Evolutionary conservation across 1,140 invertebrate species (phyloP).

Genomic region (Trichonephila inaurata): DNA sequence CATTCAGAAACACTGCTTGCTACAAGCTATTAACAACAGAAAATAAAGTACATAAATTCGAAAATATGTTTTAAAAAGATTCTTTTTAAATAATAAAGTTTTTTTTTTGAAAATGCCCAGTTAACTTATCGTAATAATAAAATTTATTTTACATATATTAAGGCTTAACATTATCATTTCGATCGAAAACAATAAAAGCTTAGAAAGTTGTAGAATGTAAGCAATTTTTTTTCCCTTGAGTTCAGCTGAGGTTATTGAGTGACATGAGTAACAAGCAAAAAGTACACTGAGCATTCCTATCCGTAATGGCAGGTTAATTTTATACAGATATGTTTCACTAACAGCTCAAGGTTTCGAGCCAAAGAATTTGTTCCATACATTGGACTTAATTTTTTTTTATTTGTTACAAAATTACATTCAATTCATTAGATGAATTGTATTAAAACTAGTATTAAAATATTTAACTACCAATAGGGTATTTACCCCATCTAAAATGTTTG

Average conservation of each 20-base stretch:
- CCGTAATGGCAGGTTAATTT: constrained; percentile 62
- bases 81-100: no score
- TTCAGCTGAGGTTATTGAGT: constrained; percentile 67
- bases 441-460: no score
- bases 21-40: no score
- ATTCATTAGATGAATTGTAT: no score
- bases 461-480: no score
- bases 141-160: neutral
- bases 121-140: neutral
- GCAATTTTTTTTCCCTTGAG: constrained; percentile 67
- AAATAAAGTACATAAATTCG: no score
- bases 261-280: constrained; percentile 50
- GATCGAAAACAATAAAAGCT: constrained; percentile 16
- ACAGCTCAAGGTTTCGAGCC: neutral
- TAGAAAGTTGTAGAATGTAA: constrained; percentile 54
- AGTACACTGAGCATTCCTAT: constrained; percentile 31
- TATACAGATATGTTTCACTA: constrained; percentile 69
- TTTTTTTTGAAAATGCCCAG: neutral
- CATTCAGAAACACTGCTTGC: no score
- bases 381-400: neutral
- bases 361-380: neutral
- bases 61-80: no score
- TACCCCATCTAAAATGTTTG: no score
- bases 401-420: neutral
- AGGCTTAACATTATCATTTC: neutral